Evolutionary conservation across 2,113 vertebrate species (phyloP), one percentile per base, ranked within the genome.

Genomic region (Ictidomys tridecemlineatus): DNA sequence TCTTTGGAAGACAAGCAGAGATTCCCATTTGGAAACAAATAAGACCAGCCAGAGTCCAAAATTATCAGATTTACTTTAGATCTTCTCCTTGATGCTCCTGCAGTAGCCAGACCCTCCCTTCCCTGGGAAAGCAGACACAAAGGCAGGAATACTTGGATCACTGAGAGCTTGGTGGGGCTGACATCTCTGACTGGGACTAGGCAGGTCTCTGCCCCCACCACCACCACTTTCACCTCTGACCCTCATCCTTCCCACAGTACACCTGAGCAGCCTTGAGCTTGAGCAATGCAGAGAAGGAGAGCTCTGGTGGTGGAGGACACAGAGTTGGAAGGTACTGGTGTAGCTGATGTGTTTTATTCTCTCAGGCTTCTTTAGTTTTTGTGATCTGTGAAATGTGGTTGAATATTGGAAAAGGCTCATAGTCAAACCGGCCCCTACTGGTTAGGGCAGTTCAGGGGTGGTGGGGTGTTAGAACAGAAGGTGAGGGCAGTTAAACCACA

Each of bases 401-500:
- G 84, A 92, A 94, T 74, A 87, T 34, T 92, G 98, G 98, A 98
- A 98, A 98, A 89, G 80, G 51, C 91, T 85, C 77, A 73, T 70
- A 93, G 61, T 72, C 48, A 95, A 98, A 98, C 93, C 39, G 34
- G 97, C 95, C 83, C 2, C 16, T 90, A 70, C 95, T 53, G 89
- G 96, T 67, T 97, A 85, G 77, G 90, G 92, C 65, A 39, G 39
- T 76, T 84, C 85, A 85, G 87, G 89, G 93, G 67, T 42, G 93
- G 96, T 80, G 87, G 70, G 84, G 82, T 1, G 39, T 86, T 63
- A 20, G 0, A 53, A 32, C 95, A 97, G 97, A 97, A 97, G 94
- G 37, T 24, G 42, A 91, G 89, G 73, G 89, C 98, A 97, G 98
- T 98, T 99, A 98, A 94, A 98, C 98, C 98, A 98, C 98, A 98